Conservation (phyloP, 2,888 invertebrate species). For the Tenthredo livida region DNA sequence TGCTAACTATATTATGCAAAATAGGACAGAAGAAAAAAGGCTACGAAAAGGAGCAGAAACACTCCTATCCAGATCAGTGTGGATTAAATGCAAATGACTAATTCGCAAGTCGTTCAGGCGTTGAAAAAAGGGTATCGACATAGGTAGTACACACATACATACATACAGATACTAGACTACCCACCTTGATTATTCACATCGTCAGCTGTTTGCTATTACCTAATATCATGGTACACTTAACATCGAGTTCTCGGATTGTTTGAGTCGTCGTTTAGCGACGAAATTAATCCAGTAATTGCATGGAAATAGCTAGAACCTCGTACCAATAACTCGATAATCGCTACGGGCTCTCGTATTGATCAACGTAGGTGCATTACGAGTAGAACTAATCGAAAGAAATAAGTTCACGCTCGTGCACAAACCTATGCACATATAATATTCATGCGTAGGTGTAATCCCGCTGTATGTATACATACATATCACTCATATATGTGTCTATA, state of each 20-base stretch:
- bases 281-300: constrained; percentile 45
- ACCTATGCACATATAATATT: background rate
- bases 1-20: background rate
- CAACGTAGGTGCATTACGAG: background rate
- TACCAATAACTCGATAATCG: constrained; percentile 37
- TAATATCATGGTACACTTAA: constrained; percentile 42
- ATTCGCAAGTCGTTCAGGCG: constrained; percentile 24
- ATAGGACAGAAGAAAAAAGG: background rate
- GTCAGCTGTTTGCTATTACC: constrained; percentile 43
- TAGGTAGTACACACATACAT: background rate
- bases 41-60: background rate
- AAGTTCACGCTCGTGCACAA: background rate
- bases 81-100: constrained; percentile 33
- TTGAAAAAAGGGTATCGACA: constrained; percentile 8
- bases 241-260: constrained; percentile 39
- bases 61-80: background rate
- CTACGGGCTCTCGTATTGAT: background rate
- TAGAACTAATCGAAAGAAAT: background rate
- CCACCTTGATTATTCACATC: constrained; percentile 19
- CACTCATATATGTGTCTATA: too few relatives aligned
- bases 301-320: constrained; percentile 17
- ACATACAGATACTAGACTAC: background rate
- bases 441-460: background rate
- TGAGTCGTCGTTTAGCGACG: constrained; percentile 35
- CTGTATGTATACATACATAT: too few relatives aligned